Evolutionary conservation across 2,113 vertebrate species (phyloP).

Genomic region (Ranitomeya imitator): DNA sequence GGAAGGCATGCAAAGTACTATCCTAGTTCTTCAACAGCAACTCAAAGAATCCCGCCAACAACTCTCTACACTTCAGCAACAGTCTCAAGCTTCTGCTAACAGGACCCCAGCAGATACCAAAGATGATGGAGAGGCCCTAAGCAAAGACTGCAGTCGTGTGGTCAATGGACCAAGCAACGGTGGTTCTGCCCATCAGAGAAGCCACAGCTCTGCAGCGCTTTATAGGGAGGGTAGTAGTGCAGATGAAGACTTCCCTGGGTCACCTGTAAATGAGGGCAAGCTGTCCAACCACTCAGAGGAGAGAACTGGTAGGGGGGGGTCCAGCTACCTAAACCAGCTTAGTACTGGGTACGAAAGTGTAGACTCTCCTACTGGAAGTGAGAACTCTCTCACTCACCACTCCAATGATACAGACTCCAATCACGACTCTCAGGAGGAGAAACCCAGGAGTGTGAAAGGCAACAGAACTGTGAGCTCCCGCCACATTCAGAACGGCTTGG

Average conservation of each 20-base stretch:
- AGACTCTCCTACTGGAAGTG: conserved; percentile 98
- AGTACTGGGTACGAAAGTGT: conserved; percentile 97
- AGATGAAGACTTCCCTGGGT: conserved; percentile 90
- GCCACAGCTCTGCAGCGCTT: conserved; percentile 81
- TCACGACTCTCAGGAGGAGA: conserved; percentile 94
- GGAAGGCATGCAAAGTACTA: conserved; percentile 99
- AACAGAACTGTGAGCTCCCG: conserved; percentile 94
- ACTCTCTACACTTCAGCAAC: conserved; percentile 84
- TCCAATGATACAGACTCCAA: conserved; percentile 99
- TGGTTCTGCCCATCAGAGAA: conserved; percentile 85
- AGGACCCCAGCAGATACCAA: conserved; percentile 86
- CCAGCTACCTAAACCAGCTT: conserved; percentile 88
- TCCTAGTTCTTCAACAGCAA: conserved; percentile 96
- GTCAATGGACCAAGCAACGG: conserved; percentile 95
- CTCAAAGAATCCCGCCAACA: conserved; percentile 91
- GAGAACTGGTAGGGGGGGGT: conserved; percentile 83
- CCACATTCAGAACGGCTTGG: conserved; percentile 95
- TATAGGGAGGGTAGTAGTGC: conserved; percentile 91
- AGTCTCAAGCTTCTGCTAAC: conserved; percentile 77
- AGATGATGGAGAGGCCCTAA: conserved; percentile 76
- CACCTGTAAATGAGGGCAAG: conserved; percentile 89
- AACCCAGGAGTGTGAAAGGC: conserved; percentile 90
- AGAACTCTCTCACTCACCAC: conserved; percentile 97
- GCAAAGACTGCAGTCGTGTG: conserved; percentile 91
- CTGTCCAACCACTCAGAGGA: conserved; percentile 95